phyloP scores from a whole-genome alignment of 2,797 vertebrate genomes.

The Dendrocincla fuliginosa region DNA sequence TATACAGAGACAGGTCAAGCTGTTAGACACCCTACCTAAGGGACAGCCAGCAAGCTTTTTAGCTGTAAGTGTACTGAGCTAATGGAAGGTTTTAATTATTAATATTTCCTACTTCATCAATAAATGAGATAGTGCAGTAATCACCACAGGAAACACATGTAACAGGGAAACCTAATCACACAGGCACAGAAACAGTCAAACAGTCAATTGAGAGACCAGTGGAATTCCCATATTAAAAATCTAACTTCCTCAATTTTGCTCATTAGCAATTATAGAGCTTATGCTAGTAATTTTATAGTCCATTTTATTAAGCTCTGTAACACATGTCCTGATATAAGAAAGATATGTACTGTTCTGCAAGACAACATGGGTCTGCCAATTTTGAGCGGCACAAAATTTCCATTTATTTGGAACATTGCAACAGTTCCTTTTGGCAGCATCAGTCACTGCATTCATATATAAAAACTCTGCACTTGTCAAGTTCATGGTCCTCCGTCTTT shows the following conservation, averaged over 20 bases:
- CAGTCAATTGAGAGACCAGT: background rate
- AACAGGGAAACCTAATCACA: background rate
- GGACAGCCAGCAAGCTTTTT: background rate
- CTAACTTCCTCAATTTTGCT: background rate
- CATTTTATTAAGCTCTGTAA: background rate
- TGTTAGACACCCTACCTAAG: background rate
- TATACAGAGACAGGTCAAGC: background rate
- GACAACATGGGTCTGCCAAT: background rate
- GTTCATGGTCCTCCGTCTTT: background rate
- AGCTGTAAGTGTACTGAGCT: background rate
- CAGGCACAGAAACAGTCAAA: background rate
- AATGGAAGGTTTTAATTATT: conserved; percentile 42
- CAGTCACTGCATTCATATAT: background rate
- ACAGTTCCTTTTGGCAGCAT: background rate
- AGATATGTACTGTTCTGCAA: background rate
- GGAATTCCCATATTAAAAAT: background rate
- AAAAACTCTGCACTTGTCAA: background rate
- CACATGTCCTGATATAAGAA: background rate
- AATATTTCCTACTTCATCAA: conserved; percentile 21
- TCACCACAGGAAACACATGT: background rate
- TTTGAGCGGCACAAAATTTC: background rate
- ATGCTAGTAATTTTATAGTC: background rate
- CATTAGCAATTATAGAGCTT: background rate
- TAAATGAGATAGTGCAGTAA: background rate
- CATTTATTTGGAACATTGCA: background rate